A percentile compares a stretch with the other conserved stretches of the same genome.
These are phyloP conservation scores for Stegodyphus mimosarum DNA, from an alignment of 1,140 invertebrate genomes.

Conservation along the genomic window DNA sequence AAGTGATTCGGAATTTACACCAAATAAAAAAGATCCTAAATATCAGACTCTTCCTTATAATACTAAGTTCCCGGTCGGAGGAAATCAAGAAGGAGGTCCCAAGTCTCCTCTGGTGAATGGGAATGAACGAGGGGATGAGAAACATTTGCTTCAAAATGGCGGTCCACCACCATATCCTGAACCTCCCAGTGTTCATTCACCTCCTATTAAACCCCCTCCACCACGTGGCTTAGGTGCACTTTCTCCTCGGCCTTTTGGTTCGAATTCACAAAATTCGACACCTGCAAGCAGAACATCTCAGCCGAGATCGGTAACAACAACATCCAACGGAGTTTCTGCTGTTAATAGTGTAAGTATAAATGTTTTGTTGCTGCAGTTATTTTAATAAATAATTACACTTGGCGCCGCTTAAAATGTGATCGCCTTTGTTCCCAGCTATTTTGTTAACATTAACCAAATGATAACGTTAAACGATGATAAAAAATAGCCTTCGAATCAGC, in stretches of 20 bases:
- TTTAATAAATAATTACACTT: too few species aligned
- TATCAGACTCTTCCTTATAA: conserved; percentile 93
- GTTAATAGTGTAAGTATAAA: conserved; percentile 34
- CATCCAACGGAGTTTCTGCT: conserved; percentile 3
- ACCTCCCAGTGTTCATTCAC: conserved; percentile 18
- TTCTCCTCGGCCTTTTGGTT: conserved; percentile 51
- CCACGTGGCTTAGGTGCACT: conserved; percentile 17
- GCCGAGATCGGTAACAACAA: conserved; percentile 14
- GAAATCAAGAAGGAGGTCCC: conserved; percentile 53
- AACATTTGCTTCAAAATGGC: conserved; percentile 21
- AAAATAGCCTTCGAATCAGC: too few species aligned
- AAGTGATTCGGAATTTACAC: conserved; percentile 67
- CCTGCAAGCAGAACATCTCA: conserved; percentile 6
- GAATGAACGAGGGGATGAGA: conserved; percentile 16
- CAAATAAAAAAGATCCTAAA: conserved; percentile 90
- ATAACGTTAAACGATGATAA: too few species aligned
- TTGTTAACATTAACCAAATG: too few species aligned
- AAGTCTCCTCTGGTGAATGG: conserved; percentile 63
- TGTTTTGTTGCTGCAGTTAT: too few species aligned
- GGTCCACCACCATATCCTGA: conserved; percentile 44
- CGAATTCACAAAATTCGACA: conserved; percentile 12
- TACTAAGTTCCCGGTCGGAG: conserved; percentile 76
- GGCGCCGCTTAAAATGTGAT: too few species aligned
- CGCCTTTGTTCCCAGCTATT: too few species aligned
- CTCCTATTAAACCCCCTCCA: conserved; percentile 29